Evolutionary conservation across 2,888 invertebrate genomes (phyloP).

Genomic region (Caenorhabditis zanzibari): DNA sequence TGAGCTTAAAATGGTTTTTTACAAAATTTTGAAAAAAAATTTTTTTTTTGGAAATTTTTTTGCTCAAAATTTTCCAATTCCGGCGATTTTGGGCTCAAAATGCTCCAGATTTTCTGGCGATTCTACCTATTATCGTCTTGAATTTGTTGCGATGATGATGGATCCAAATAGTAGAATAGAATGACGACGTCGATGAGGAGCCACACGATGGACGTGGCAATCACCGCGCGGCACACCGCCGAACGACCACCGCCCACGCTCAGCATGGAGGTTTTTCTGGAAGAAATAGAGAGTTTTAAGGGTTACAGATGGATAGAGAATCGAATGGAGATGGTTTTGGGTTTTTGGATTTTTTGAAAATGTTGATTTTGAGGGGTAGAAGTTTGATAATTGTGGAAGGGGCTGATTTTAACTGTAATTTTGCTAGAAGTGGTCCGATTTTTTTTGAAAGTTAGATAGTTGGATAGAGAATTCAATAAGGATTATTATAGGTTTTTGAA

Average conservation of each 20-base stretch:
- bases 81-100: background rate
- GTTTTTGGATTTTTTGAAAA: background rate
- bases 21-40: background rate
- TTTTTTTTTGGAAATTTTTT: background rate
- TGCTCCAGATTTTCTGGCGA: background rate
- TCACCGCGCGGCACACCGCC: slow-evolving; percentile 82
- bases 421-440: background rate
- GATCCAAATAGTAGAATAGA: slow-evolving; percentile 82
- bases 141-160: slow-evolving; percentile 52
- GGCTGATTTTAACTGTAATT: background rate
- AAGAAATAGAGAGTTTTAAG: background rate
- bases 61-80: background rate
- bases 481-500: no score
- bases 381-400: background rate
- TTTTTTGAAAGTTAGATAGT: no score
- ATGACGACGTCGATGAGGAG: slow-evolving; percentile 81
- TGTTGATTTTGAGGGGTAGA: background rate
- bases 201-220: slow-evolving; percentile 83
- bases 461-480: no score
- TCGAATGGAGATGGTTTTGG: background rate
- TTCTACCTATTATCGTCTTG: slow-evolving; percentile 50
- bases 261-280: slow-evolving; percentile 22
- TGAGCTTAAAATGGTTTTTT: no score
- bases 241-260: slow-evolving; percentile 71
- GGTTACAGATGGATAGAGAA: slow-evolving; percentile 3